Evolutionary conservation across 2,797 vertebrate genomes (phyloP).

Genomic region (Falco novaeseelandiae): DNA sequence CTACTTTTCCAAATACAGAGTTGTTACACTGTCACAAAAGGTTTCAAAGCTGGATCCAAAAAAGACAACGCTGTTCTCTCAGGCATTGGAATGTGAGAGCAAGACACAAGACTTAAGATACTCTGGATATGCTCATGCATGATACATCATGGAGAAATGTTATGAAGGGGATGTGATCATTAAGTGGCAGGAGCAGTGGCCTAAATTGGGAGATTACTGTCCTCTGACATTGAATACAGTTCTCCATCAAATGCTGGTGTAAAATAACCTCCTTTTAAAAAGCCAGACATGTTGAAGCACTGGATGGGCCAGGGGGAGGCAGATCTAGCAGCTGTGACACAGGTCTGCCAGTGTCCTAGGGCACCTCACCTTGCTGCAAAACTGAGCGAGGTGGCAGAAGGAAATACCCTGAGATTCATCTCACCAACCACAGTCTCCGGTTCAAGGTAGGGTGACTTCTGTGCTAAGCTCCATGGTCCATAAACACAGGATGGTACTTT

Average conservation of each 20-base stretch:
- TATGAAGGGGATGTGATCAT: fast-evolving
- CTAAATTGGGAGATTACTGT: not conserved
- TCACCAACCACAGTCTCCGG: not conserved
- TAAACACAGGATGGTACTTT: not conserved
- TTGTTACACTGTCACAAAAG: not conserved
- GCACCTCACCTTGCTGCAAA: not conserved
- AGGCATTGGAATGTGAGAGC: not conserved
- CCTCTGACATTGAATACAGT: not conserved
- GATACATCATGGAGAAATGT: not conserved
- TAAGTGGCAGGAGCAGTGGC: not conserved
- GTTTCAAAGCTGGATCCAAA: not conserved
- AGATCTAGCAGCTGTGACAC: not conserved
- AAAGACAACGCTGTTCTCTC: not conserved
- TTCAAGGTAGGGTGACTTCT: not conserved
- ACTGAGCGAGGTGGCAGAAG: not conserved
- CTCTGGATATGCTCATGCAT: not conserved
- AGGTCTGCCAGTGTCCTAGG: not conserved
- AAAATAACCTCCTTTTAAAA: not conserved
- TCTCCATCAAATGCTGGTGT: not conserved
- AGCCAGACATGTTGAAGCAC: not conserved
- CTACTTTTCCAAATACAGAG: not conserved
- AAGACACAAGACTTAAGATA: not conserved
- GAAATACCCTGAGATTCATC: not conserved
- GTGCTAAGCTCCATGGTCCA: not conserved
- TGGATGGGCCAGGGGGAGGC: not conserved